Evolutionary conservation across 2,888 invertebrate species (phyloP), one percentile per base, ranked within the genome.

Genomic region (Cheilosia grossa): DNA sequence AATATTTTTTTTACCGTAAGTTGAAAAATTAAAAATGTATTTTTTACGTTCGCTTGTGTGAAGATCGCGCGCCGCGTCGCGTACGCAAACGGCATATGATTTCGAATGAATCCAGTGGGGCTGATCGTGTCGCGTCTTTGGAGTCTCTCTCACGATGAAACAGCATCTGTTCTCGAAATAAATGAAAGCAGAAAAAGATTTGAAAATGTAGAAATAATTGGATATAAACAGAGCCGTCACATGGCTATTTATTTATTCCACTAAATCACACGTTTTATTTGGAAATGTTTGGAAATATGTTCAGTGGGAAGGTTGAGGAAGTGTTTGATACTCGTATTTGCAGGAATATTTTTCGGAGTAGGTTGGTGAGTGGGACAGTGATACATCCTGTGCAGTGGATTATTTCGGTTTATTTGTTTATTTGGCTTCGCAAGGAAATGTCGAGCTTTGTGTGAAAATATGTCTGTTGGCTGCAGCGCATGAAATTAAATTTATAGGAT

Each of bases 21-120:
- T 44, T 51, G 70, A 56, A 17, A 67, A 70, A 66, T 51, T 47
- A 66, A 49, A 75, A 82, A 53, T 64, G 37, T 59, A 59, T 47
- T 33, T 24, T 15, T 59, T 37, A 66, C 61, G 47, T 66, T 78
- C 42, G 42, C 72, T 63, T 72, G 49, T 63, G 56, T 37, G 37
- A 37, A 13, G 67, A 82, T 56, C 61, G 61, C 63, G 53, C 63
- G 66, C 79, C 58, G 33, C 73, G 69, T 73, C 63, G 73, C 63
- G 73, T 74, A 53, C 79, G 42, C 63, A 58, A 70, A 59, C 70
- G 54, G 72, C 70, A 77, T 77, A 77, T 47, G 72, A 47, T 40
- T 64, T 63, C 73, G 56, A 69, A 83, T 83, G 47, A 59, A 63
- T 83, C 83, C 83, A 83, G 82, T 63, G 42, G 56, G 63, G 44